Base-by-base conservation (phyloP, 2,888 invertebrate species). In the Dione juno region DNA sequence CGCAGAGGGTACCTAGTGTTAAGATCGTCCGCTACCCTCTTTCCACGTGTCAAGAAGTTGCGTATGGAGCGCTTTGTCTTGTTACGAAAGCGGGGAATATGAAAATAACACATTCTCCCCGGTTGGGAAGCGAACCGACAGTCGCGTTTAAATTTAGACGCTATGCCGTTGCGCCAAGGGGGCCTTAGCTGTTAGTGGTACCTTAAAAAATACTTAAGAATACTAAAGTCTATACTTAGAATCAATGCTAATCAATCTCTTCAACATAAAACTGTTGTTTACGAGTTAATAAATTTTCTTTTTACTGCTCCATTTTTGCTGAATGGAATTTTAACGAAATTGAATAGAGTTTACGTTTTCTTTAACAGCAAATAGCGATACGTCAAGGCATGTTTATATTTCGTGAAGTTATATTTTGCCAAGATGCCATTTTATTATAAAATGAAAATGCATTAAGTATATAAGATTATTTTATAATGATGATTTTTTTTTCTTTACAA, bases 271-370 rank as follows among this genome's bases (percentile, higher is more conserved):
- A 68, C 66, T 68, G 69, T 70, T 73, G 73, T 72, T 61, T 67
- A 66, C 57, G 66, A 70, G 70, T 63, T 68, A 74, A 74, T 76
- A 76, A 74, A 74, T 75, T 75, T 68, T 58, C 66, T 53, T 72
- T 77, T 75, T 73, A 70, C 57, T 53, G 70, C 65, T 66, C 65
- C 70, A 52, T 63, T 67, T 69, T 71, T 63, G 66, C 68, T 71
- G 71, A 66, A 58, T 57, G 70, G 69, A 71, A 70, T 74, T 74
- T 76, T 75, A 75, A 74, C 69, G 69, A 83, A 84, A 84, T 81
- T 82, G 80, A 83, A 83, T 79, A 74, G 78, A 78, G 78, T 78
- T 80, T 76, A 77, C 76, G 76, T 79, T 80, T 79, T 76, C 77
- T 76, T 77, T 67, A 45, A 63, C 58, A 73, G 71, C 71, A 74